Percentiles rank a stretch among this genome's conserved stretches.
Conservation (phyloP, 37 sponge, comb jelly and placozoan genomes). For the Chondrilla cf. caribensis region DNA sequence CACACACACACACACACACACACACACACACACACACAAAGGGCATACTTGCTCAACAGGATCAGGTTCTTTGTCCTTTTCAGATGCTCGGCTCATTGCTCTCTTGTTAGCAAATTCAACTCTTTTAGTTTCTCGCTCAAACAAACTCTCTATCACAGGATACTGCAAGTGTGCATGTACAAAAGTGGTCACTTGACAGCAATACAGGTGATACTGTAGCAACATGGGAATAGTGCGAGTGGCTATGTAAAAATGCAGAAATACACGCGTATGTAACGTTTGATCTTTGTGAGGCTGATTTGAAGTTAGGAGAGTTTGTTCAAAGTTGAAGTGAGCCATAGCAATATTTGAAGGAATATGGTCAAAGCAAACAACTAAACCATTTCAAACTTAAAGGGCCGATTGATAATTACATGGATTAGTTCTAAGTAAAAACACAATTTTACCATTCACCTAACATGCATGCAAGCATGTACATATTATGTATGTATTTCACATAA, state of each 20-base stretch:
- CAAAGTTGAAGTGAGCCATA: background rate
- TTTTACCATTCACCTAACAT: too few species aligned
- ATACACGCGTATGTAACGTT: background rate
- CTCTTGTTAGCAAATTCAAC: conserved; percentile 51
- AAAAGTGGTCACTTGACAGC: too few species aligned
- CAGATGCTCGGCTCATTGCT: conserved; percentile 29
- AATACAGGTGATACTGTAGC: background rate
- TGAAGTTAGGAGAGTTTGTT: background rate
- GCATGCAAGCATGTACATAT: too few species aligned
- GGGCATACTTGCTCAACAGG: conserved; percentile 7
- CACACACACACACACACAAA: background rate
- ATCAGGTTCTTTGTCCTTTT: conserved; percentile 37
- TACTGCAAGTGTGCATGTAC: conserved; percentile 26
- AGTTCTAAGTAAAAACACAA: too few species aligned
- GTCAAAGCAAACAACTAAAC: too few species aligned
- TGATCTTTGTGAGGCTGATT: too few species aligned
- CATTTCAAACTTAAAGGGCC: too few species aligned
- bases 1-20: background rate
- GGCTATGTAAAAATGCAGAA: background rate
- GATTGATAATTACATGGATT: too few species aligned
- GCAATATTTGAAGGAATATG: background rate
- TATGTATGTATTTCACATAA: too few species aligned
- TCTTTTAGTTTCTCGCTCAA: conserved; percentile 70
- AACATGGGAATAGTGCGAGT: background rate
- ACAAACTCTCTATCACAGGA: conserved; percentile 71